phyloP scores from a whole-genome alignment of 2,888 invertebrate genomes.

The Lasioglossum oenotherae region DNA sequence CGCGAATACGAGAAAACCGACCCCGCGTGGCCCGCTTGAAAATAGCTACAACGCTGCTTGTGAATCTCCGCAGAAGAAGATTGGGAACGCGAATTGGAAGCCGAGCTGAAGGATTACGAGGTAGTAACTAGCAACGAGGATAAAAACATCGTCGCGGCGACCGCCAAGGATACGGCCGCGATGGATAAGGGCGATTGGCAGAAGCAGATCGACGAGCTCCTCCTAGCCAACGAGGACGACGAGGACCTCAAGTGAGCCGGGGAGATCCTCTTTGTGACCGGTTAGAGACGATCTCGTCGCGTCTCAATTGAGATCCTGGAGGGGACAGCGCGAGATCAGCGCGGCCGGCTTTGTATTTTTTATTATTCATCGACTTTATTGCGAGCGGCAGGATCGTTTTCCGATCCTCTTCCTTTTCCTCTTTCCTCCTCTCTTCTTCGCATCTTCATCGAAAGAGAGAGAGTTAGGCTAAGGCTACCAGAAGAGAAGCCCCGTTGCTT shows the following conservation, averaged over 20 bases:
- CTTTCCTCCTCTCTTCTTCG: slow-evolving; percentile 7
- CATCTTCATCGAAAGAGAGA: background rate
- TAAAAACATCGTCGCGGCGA: slow-evolving; percentile 33
- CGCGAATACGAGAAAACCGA: slow-evolving; percentile 5
- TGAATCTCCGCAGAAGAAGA: slow-evolving; percentile 89
- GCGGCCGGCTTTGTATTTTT: background rate
- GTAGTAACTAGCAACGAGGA: slow-evolving; percentile 89
- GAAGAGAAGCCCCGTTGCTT: background rate
- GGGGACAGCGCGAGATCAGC: slow-evolving; percentile 38
- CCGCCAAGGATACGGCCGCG: slow-evolving; percentile 16
- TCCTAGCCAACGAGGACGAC: slow-evolving; percentile 87
- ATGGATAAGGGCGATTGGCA: slow-evolving; percentile 87
- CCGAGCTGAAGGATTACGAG: slow-evolving; percentile 97
- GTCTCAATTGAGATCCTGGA: slow-evolving; percentile 52
- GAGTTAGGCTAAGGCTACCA: background rate
- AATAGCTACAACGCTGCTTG: slow-evolving; percentile 77
- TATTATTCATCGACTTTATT: slow-evolving; percentile 20
- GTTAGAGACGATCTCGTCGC: slow-evolving; percentile 51
- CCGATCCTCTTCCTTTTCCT: background rate
- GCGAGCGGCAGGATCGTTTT: slow-evolving; percentile 10
- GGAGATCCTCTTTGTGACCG: slow-evolving; percentile 48
- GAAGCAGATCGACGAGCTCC: slow-evolving; percentile 89
- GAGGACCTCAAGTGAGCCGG: slow-evolving; percentile 84
- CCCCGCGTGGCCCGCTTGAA: slow-evolving; percentile 3
- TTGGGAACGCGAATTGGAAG: slow-evolving; percentile 98